Conservation (phyloP, 1,140 invertebrate species). For the Oncopodura yosiiana region DNA sequence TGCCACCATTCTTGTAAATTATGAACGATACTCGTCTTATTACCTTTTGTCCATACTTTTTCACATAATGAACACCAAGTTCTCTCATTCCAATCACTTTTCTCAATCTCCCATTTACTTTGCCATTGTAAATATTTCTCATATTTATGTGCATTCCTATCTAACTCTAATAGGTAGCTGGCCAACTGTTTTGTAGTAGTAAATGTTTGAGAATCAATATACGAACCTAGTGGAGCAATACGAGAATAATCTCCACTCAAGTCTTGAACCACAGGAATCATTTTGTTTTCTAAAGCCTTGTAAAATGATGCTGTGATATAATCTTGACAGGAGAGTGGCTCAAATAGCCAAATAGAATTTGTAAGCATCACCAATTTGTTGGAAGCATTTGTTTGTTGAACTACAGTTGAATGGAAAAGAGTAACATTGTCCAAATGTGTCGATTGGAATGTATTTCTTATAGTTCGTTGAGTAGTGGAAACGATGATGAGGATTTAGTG, state of each 20-base stretch:
- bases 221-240: constrained; percentile 55
- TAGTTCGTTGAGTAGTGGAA: constrained; percentile 38
- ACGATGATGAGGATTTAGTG: constrained; percentile 31
- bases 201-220: constrained; percentile 51
- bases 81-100: too few relatives aligned
- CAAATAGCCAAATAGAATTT: constrained; percentile 47
- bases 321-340: constrained; percentile 42
- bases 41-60: too few relatives aligned
- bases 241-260: constrained; percentile 44
- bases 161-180: constrained; percentile 44
- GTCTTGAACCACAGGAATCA: constrained; percentile 62
- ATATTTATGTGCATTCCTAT: constrained; percentile 37
- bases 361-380: constrained; percentile 39
- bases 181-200: constrained; percentile 44
- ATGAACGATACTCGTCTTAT: too few relatives aligned
- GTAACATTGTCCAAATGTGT: constrained; percentile 44
- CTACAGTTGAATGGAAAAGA: constrained; percentile 35
- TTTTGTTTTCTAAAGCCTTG: constrained; percentile 35
- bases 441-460: constrained; percentile 42
- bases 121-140: constrained; percentile 38
- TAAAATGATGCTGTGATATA: constrained; percentile 42
- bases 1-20: too few relatives aligned
- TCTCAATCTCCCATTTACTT: too few relatives aligned
- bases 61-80: too few relatives aligned
- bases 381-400: constrained; percentile 28